Base-by-base conservation (phyloP, 92 coral and sea anemone genomes). In the Hydrozoanthus gracilis region DNA sequence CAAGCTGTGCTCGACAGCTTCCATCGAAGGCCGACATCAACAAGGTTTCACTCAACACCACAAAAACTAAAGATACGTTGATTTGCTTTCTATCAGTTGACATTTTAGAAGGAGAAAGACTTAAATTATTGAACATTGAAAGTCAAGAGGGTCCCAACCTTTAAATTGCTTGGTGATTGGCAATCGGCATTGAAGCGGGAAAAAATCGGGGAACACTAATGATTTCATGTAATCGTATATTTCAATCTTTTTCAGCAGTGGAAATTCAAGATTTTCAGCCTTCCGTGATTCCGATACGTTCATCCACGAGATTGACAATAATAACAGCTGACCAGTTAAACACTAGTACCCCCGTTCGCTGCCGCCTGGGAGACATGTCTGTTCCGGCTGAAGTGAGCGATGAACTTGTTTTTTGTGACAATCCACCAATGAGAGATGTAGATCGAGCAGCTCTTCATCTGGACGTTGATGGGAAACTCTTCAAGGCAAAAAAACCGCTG, bases 301-400 rank as follows among this genome's bases (percentile, higher is more conserved):
- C 89, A 3, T 73, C 89, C 51, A 91, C 92, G 5, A 91, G 84
- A 8, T 76, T 91, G 52, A 84, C 92, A 1, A 86, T 91, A 10
- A 68, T 82, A 72, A 91, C 89, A 70, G 80, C 86, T 58, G 86
- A 78, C 73, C 89, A 88, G 64, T 64, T 91, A 80, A 91, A 91
- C 66, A 58, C 71, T 70, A 91, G 87, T 76, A 84, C 92, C 82
- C 49, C 78, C 54, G 74, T 91, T 65, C 92, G 51, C 8, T 91
- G 94, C n/a, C 89, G 94, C 17, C 80, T 91, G 45, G 86, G 82
- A n/a, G 92, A 91, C 69, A 88, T 88, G 48, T 91, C 94, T 18
- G 86, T 88, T 68, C 84, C 94, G 65, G 94, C 94, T 16, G 82
- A 77, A 14, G 49, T 84, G 78, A 74, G 80, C 61, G 82, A 84